A percentile compares a stretch with the other conserved stretches of the same genome.
Conservation (phyloP, 2,888 invertebrate genomes). For the Sphaeridia pumilis region DNA sequence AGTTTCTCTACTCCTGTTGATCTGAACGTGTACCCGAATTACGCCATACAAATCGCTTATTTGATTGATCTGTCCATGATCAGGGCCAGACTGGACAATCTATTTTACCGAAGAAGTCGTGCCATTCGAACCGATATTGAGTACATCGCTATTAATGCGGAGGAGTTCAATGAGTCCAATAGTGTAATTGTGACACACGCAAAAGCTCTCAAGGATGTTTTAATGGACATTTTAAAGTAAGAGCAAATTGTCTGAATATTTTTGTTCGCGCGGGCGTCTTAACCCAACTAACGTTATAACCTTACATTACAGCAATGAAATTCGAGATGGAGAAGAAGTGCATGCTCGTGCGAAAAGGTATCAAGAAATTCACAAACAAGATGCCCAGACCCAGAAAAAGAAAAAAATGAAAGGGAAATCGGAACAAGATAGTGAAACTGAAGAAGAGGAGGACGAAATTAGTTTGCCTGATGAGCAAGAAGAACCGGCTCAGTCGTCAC, state of each 20-base stretch:
- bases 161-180: conserved; percentile 77
- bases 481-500: too few relatives aligned
- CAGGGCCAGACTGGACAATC: conserved; percentile 58
- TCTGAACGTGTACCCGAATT: conserved; percentile 75
- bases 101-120: conserved; percentile 78
- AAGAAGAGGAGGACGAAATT: too few relatives aligned
- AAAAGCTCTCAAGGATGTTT: conserved; percentile 73
- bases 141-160: conserved; percentile 82
- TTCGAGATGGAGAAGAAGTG: conserved; percentile 7
- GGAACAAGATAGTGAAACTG: neutral
- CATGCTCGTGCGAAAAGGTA: neutral
- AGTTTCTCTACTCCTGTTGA: conserved; percentile 91
- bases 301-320: conserved; percentile 5
- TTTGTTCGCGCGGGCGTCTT: too few relatives aligned
- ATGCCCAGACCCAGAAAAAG: too few relatives aligned
- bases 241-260: too few relatives aligned
- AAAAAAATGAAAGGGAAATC: too few relatives aligned
- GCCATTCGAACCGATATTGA: conserved; percentile 91
- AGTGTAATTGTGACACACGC: conserved; percentile 80
- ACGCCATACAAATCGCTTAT: conserved; percentile 81
- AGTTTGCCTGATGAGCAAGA: too few relatives aligned
- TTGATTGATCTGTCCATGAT: conserved; percentile 89
- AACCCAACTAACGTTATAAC: too few relatives aligned
- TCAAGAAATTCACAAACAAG: too few relatives aligned
- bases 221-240: conserved; percentile 70